Base-by-base conservation (phyloP, 2,888 invertebrate species). In the Steinernema carpocapsae region DNA sequence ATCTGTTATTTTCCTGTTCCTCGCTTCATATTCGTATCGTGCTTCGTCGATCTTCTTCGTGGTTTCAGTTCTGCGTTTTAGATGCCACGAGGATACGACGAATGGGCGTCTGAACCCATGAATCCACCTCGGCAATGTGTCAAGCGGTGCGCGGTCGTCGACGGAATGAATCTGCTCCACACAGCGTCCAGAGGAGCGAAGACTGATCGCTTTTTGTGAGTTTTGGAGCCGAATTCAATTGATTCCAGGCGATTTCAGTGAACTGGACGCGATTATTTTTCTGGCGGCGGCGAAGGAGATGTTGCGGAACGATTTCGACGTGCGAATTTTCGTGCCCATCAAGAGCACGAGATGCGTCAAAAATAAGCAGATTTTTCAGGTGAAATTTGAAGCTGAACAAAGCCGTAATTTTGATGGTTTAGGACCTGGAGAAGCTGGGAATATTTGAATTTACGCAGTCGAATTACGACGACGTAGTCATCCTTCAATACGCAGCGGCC, bases 391-490 rank as follows among this genome's bases (percentile, higher is more conserved):
- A 12, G 7, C 10, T 32, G 12, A 43, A 17, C 24, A 37, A 24
- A 26, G 12, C 48, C 17, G 19, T 22, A 7, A 24, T 24, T n/a
- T 26, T 71, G n/a, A n/a, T n/a, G n/a, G 14, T 43, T 14, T 22
- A 52, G 64, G 64, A 64, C 1, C 26, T 64, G 64, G 32, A 26
- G 3, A 1, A 37, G 7, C 37, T 64, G 14, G 29, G 29, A 26
- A 64, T 64, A 26, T 64, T 64, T 17, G 64, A 64, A 29, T 64
- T n/a, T 32, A 32, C 64, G 29, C 29, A 64, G 2, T 29, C 37
- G 10, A 64, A 64, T 32, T 64, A 77, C 52, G 77, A 77, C 59
- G 77, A 77, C 48, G 52, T 76, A 6, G 51, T 77, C 24, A 72
- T 75, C 19, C 51, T 77, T 26, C 77, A 77, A 70, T 70, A 73